These are phyloP conservation scores for Erebia palarica DNA, from an alignment of 2,888 invertebrate species.

Conservation along the genomic window DNA sequence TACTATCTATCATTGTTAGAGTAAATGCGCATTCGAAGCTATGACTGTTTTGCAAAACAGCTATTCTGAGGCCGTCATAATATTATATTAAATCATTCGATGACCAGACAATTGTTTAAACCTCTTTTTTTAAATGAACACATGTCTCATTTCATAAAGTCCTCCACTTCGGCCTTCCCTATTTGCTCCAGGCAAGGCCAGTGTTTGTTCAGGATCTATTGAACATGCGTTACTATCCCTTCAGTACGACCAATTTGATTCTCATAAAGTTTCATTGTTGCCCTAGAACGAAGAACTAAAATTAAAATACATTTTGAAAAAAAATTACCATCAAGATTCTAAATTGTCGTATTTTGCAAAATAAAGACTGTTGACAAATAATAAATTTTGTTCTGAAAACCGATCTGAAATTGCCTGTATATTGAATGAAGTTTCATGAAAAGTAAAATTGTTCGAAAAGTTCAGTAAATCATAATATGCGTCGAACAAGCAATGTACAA, in stretches of 20 bases:
- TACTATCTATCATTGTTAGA: too few species aligned
- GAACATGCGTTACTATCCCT: background rate
- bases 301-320: background rate
- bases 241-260: slow-evolving; percentile 10
- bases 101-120: too few species aligned
- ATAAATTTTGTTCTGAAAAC: background rate
- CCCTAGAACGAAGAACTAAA: background rate
- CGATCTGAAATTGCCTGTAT: too few species aligned
- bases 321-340: background rate
- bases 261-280: slow-evolving; percentile 1
- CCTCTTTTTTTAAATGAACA: background rate
- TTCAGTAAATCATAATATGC: too few species aligned
- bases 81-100: too few species aligned
- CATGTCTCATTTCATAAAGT: background rate
- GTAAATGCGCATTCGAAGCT: too few species aligned
- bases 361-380: background rate
- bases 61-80: too few species aligned
- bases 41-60: too few species aligned
- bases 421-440: too few species aligned
- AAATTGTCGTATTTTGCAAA: background rate
- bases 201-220: slow-evolving; percentile 9
- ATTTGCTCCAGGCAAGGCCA: background rate
- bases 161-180: background rate
- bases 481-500: too few species aligned
- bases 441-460: too few species aligned